A percentile compares a stretch with the other conserved stretches of the same genome.
These are phyloP conservation scores for Rhynchopsitta pachyrhyncha DNA, from an alignment of 2,113 vertebrate species.

Conservation along the genomic window DNA sequence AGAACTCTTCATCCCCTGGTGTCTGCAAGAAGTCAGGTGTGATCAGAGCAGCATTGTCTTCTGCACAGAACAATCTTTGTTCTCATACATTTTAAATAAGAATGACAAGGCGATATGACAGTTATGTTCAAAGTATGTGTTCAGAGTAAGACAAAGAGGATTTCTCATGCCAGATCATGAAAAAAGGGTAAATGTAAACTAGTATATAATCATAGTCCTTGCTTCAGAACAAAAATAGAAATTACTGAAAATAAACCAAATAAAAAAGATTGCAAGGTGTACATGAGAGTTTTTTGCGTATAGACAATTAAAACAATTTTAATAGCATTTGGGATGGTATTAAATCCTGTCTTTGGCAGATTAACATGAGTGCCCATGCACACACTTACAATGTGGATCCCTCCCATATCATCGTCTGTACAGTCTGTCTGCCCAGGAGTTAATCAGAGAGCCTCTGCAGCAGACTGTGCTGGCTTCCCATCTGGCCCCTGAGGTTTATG, in stretches of 20 bases:
- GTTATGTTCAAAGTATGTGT: background rate
- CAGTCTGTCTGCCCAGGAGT: rapidly evolving
- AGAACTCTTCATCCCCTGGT: background rate
- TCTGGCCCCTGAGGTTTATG: background rate
- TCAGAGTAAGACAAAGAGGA: background rate
- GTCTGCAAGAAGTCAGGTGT: background rate
- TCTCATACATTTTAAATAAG: background rate
- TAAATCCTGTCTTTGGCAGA: background rate
- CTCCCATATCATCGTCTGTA: rapidly evolving
- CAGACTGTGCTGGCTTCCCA: background rate
- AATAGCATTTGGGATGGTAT: background rate
- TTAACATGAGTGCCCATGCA: background rate
- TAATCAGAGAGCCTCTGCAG: background rate
- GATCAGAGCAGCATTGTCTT: background rate
- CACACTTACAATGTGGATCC: rapidly evolving
- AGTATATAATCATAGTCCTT: background rate
- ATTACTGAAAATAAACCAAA: background rate
- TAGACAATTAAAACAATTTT: background rate
- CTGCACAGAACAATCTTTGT: background rate
- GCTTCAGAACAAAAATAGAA: background rate
- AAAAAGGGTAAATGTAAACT: background rate
- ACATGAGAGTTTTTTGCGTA: background rate
- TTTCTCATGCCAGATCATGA: background rate
- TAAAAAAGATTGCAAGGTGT: background rate
- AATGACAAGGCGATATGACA: background rate